These are phyloP conservation scores for Heliconius hermathena DNA, from an alignment of 1,140 invertebrate genomes.

Conservation along the genomic window DNA sequence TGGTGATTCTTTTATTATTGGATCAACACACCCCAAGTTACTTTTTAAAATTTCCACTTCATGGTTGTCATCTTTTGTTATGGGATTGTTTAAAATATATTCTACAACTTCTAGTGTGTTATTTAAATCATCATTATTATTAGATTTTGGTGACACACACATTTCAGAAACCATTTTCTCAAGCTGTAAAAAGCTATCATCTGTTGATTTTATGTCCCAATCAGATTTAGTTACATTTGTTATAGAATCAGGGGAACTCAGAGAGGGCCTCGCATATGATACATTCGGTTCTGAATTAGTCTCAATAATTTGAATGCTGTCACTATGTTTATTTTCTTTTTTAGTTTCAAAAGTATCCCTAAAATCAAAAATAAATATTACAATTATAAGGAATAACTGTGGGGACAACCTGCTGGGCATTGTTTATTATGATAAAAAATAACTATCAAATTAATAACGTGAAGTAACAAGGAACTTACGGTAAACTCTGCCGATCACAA, in stretches of 20 bases:
- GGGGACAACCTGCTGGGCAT: no score
- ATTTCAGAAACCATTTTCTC: conserved; percentile 56
- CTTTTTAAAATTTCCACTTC: not conserved
- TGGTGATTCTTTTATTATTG: not conserved
- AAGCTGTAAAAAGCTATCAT: conserved; percentile 60
- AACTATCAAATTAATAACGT: not conserved
- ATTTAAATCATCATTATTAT: conserved; percentile 44
- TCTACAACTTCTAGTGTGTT: conserved; percentile 59
- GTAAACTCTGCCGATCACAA: conserved; percentile 25
- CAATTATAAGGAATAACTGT: not conserved
- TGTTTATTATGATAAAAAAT: no score
- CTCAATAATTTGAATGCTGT: conserved; percentile 57
- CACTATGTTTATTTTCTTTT: conserved; percentile 20
- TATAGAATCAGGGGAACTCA: conserved; percentile 22
- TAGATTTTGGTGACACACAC: conserved; percentile 41
- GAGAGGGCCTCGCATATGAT: conserved; percentile 20
- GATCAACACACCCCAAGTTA: not conserved
- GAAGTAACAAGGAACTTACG: conserved; percentile 23
- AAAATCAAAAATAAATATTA: not conserved
- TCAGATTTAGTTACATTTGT: conserved; percentile 22
- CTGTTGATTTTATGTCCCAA: conserved; percentile 38
- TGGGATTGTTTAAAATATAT: conserved; percentile 54
- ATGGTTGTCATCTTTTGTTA: conserved; percentile 18
- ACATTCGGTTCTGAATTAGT: conserved; percentile 59
- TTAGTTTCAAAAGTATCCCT: not conserved